Percentiles rank a stretch among this genome's conserved stretches.
These are phyloP conservation scores for Acleris laterana DNA, from an alignment of 2,888 invertebrate species.

Conservation along the genomic window DNA sequence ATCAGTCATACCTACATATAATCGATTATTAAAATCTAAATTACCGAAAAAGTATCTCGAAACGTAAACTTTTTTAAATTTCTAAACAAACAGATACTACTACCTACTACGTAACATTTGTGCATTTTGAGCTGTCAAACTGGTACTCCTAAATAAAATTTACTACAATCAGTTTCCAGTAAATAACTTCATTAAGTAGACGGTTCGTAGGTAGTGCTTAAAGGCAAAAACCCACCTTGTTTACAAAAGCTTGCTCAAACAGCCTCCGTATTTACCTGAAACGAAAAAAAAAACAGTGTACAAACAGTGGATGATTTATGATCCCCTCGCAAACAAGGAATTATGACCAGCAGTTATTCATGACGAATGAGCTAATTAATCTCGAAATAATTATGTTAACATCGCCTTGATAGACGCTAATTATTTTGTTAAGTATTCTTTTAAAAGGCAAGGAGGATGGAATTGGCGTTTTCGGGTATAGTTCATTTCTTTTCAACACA, in stretches of 20 bases:
- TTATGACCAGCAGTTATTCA: slow-evolving; percentile 51
- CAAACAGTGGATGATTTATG: slow-evolving; percentile 52
- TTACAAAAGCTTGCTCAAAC: not conserved
- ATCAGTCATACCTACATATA: too few relatives aligned
- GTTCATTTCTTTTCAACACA: too few relatives aligned
- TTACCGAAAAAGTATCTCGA: too few relatives aligned
- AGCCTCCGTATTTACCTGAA: slow-evolving; percentile 29
- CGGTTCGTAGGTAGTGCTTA: too few relatives aligned
- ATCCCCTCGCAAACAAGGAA: slow-evolving; percentile 50
- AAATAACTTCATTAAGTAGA: not conserved
- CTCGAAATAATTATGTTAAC: slow-evolving; percentile 38
- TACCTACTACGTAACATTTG: too few relatives aligned
- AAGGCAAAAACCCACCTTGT: not conserved
- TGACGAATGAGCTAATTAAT: slow-evolving; percentile 43
- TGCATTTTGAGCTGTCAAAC: too few relatives aligned
- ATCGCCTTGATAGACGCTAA: slow-evolving; percentile 25
- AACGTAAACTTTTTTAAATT: too few relatives aligned
- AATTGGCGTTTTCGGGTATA: too few relatives aligned
- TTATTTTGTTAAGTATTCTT: slow-evolving; percentile 11
- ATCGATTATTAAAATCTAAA: too few relatives aligned
- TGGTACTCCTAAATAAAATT: too few relatives aligned
- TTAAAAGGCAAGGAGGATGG: not conserved
- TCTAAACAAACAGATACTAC: too few relatives aligned
- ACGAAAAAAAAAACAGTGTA: slow-evolving; percentile 41
- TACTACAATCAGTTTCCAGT: too few relatives aligned